Percentiles rank a stretch among this genome's conserved stretches.
Evolutionary conservation across 2,888 invertebrate genomes (phyloP).

Genomic region (Xestia xanthographa): DNA sequence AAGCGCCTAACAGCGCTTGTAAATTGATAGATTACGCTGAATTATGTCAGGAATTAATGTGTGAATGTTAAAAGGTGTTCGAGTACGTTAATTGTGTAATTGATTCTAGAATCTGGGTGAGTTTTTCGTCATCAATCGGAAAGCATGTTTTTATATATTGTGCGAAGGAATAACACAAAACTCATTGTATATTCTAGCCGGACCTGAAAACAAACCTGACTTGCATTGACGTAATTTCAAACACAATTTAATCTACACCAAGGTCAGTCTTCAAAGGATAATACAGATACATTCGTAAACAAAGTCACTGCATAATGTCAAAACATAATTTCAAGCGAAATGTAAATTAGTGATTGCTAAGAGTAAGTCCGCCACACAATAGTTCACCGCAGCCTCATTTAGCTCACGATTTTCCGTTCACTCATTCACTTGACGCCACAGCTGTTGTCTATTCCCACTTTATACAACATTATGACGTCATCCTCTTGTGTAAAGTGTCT

Average conservation of each 20-base stretch:
- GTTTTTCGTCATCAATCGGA: neutral
- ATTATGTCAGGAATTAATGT: constrained; percentile 28
- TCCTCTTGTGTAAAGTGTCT: constrained; percentile 34
- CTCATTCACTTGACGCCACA: constrained; percentile 41
- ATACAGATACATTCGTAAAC: neutral
- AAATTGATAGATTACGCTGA: constrained; percentile 58
- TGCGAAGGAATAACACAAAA: neutral
- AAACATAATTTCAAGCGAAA: constrained; percentile 12
- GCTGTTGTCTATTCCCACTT: constrained; percentile 43
- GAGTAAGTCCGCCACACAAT: constrained; percentile 38
- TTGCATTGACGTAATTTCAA: constrained; percentile 10
- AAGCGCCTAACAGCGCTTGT: constrained; percentile 36
- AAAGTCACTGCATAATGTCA: constrained; percentile 4
- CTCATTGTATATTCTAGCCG: neutral
- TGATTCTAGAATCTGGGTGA: neutral
- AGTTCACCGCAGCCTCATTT: constrained; percentile 42
- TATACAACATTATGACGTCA: constrained; percentile 49
- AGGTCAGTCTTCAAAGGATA: constrained; percentile 2
- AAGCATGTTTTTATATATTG: neutral
- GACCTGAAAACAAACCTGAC: neutral
- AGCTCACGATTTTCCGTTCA: constrained; percentile 54
- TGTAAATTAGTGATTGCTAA: constrained; percentile 18
- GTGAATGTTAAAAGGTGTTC: constrained; percentile 2
- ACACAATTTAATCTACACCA: neutral
- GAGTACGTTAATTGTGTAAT: constrained; percentile 5